A percentile compares a stretch with the other conserved stretches of the same genome.
Conservation (phyloP, 2,797 vertebrate species). For the Enteromius viviparus region DNA sequence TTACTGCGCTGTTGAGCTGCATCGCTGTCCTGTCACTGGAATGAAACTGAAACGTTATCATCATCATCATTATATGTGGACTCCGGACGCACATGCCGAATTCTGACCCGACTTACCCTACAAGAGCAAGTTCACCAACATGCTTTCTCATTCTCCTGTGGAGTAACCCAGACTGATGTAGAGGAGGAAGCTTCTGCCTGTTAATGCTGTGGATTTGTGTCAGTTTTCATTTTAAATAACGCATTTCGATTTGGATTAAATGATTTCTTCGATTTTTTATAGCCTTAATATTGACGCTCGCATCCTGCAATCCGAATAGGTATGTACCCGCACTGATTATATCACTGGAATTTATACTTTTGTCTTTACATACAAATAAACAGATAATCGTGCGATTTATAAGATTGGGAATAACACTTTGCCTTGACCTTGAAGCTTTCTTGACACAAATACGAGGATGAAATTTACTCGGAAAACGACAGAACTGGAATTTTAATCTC, state of each 20-base stretch:
- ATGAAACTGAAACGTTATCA: constrained; percentile 31
- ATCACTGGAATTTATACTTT: constrained; percentile 16
- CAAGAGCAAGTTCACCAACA: constrained; percentile 30
- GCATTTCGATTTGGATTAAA: constrained; percentile 29
- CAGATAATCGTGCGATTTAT: background rate
- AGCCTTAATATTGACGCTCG: background rate
- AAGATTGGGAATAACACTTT: background rate
- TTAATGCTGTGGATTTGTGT: constrained; percentile 7
- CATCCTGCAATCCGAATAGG: background rate
- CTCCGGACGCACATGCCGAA: constrained; percentile 33
- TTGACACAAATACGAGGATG: background rate
- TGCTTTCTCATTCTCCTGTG: constrained; percentile 19
- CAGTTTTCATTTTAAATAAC: background rate
- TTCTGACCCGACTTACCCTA: constrained; percentile 4
- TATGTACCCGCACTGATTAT: constrained; percentile 19
- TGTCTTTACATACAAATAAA: background rate
- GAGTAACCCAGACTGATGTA: background rate
- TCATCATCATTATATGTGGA: constrained; percentile 9
- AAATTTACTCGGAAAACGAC: background rate
- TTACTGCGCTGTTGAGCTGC: background rate
- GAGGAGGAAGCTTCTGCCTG: background rate
- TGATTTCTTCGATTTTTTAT: background rate
- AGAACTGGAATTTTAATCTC: background rate
- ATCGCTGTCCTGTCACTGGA: constrained; percentile 8
- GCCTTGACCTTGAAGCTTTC: constrained; percentile 50